These are phyloP conservation scores for Sebastes variabilis DNA, from an alignment of 2,797 vertebrate genomes.

Conservation along the genomic window DNA sequence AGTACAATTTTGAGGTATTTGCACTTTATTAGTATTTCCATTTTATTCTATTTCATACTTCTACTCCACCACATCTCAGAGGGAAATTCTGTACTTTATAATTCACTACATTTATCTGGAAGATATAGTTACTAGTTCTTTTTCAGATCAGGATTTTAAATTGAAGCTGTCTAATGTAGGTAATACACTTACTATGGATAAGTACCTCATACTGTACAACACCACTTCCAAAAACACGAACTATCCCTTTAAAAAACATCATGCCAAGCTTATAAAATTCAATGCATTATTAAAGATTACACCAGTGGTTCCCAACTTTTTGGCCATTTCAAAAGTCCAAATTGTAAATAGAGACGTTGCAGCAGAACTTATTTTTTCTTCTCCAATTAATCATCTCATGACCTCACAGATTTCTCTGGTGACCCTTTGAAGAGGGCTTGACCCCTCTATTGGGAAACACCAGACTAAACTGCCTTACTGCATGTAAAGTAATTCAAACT, in stretches of 20 bases:
- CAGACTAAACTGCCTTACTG: too few species aligned
- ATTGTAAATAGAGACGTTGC: accelerated
- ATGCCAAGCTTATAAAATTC: not conserved
- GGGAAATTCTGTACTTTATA: not conserved
- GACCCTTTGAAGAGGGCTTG: too few species aligned
- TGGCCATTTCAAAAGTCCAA: not conserved
- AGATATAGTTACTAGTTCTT: not conserved
- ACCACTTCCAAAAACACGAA: accelerated
- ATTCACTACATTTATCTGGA: not conserved
- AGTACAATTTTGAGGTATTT: too few species aligned
- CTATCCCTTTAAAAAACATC: accelerated
- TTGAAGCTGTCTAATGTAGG: too few species aligned
- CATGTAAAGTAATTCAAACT: too few species aligned
- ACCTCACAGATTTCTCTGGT: too few species aligned
- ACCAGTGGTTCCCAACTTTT: too few species aligned
- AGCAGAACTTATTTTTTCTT: not conserved
- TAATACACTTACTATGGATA: too few species aligned
- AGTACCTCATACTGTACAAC: too few species aligned
- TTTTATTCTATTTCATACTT: not conserved
- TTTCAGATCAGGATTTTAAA: not conserved
- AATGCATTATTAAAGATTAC: accelerated
- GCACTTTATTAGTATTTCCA: too few species aligned
- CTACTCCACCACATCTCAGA: not conserved
- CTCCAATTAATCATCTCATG: not conserved
- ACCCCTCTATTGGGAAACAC: not conserved